These are phyloP conservation scores for Cepaea nemoralis DNA, from an alignment of 1,140 invertebrate genomes.

Conservation along the genomic window DNA sequence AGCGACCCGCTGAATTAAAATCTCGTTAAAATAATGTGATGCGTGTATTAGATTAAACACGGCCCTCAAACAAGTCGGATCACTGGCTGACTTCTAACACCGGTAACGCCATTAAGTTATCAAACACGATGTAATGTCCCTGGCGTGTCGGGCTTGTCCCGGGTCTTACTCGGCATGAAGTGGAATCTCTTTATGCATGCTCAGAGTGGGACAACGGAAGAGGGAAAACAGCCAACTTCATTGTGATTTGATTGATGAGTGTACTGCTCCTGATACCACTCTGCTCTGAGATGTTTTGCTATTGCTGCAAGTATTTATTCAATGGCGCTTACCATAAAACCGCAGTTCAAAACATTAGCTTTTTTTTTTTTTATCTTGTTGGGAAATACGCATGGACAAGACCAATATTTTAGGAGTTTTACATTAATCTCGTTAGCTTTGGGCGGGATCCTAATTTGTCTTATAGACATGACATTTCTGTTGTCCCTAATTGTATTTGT, in stretches of 20 bases:
- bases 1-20: conserved; percentile 49
- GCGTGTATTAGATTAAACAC: conserved; percentile 54
- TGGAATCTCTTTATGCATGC: conserved; percentile 35
- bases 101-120: conserved; percentile 37
- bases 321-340: background rate
- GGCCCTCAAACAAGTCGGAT: conserved; percentile 45
- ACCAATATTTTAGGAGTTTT: no score
- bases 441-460: no score
- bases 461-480: no score
- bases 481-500: no score
- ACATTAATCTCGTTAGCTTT: no score
- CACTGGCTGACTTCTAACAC: conserved; percentile 31
- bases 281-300: background rate
- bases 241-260: background rate
- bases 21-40: conserved; percentile 54
- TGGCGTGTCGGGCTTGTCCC: background rate
- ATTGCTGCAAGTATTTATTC: background rate
- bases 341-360: no score
- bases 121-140: conserved; percentile 33
- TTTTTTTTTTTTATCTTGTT: no score
- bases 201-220: conserved; percentile 3
- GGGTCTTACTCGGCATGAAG: conserved; percentile 22
- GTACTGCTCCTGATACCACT: background rate
- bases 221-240: background rate
- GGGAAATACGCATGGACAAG: no score